These are phyloP conservation scores for Decapterus maruadsi DNA, from an alignment of 2,797 vertebrate genomes.

Conservation along the genomic window DNA sequence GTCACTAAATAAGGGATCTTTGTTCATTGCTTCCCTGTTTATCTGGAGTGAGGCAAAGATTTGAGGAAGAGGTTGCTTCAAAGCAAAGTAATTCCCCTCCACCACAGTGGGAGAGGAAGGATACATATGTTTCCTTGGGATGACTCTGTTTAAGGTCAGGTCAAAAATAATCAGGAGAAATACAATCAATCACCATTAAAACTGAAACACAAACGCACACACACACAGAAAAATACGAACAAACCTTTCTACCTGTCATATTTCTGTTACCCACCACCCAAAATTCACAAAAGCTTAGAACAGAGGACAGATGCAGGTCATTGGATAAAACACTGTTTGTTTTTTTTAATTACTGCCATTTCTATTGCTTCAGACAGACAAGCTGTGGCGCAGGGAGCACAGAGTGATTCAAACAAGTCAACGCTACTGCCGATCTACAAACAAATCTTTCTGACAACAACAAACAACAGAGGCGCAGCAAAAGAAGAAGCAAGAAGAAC, in stretches of 20 bases:
- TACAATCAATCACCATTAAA: conserved; percentile 2
- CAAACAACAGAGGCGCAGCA: conserved; percentile 79
- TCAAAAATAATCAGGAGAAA: conserved; percentile 24
- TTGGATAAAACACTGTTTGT: conserved; percentile 78
- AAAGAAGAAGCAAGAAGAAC: conserved; percentile 80
- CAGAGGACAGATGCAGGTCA: conserved; percentile 38
- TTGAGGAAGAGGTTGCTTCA: background rate
- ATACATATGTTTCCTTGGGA: background rate
- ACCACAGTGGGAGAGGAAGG: conserved; percentile 1
- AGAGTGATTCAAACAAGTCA: conserved; percentile 81
- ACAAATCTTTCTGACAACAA: conserved; percentile 81
- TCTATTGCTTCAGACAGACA: conserved; percentile 86
- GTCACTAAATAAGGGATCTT: conserved; percentile 9
- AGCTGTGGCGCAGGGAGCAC: conserved; percentile 83
- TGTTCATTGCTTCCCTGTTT: conserved; percentile 12
- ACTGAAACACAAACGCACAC: conserved; percentile 11
- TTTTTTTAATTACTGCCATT: conserved; percentile 85
- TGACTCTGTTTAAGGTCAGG: background rate
- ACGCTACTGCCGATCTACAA: conserved; percentile 80
- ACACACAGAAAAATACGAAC: conserved; percentile 8
- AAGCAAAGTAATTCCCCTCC: conserved; percentile 18
- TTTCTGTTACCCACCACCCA: conserved; percentile 3
- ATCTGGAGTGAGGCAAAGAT: conserved; percentile 14
- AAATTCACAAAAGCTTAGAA: conserved; percentile 39
- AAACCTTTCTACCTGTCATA: conserved; percentile 12